Evolutionary conservation across 37 sponge, comb jelly and placozoan genomes (phyloP).

Genomic region (Diacarnus erythraeanus): DNA sequence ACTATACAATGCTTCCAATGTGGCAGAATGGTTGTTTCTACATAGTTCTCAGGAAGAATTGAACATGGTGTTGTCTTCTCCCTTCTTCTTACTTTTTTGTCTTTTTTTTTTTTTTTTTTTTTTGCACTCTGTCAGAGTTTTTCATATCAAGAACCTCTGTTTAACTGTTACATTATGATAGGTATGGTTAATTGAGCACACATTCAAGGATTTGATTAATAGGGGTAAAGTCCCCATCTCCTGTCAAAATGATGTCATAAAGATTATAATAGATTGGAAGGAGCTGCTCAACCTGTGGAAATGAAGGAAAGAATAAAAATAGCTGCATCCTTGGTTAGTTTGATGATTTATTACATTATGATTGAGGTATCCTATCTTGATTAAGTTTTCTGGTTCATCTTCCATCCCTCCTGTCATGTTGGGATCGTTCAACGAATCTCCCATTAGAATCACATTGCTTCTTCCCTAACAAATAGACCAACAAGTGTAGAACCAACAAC

Average conservation of each 20-base stretch:
- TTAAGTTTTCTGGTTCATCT: constrained; percentile 20
- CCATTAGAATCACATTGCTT: constrained; percentile 62
- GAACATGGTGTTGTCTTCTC: too few relatives aligned
- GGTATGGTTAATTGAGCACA: not conserved
- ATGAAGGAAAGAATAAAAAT: too few relatives aligned
- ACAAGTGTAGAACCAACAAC: not conserved
- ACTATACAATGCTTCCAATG: too few relatives aligned
- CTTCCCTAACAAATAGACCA: constrained; percentile 45
- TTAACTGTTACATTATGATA: not conserved
- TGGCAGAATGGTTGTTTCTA: too few relatives aligned
- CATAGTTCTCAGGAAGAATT: too few relatives aligned
- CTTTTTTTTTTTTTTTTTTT: not conserved
- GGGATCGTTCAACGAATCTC: constrained; percentile 79
- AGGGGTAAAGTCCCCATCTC: constrained; percentile 57
- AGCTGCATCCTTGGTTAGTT: too few relatives aligned
- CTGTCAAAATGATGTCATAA: constrained; percentile 74
- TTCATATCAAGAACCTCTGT: not conserved
- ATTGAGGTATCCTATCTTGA: constrained; percentile 87
- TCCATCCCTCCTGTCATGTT: constrained; percentile 64
- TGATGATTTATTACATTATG: constrained; percentile 25
- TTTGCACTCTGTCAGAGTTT: not conserved
- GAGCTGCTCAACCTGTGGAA: constrained; percentile 39
- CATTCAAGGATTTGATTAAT: too few relatives aligned
- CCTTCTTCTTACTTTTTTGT: not conserved
- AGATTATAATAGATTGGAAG: constrained; percentile 40